Base-by-base conservation (phyloP, 2,888 invertebrate genomes). In the Clusia tigrina region DNA sequence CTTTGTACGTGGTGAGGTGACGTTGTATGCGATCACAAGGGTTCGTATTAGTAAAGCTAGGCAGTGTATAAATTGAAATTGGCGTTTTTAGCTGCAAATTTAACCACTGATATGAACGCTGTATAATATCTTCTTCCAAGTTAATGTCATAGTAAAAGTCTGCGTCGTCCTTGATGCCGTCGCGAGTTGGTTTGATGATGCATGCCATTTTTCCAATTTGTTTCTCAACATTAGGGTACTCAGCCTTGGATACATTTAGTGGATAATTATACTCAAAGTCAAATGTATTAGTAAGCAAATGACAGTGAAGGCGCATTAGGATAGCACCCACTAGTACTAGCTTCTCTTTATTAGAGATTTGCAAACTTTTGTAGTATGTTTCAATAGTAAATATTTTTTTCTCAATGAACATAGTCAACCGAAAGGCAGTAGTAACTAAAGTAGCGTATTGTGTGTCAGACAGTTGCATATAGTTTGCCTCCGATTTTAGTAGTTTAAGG, bases 261-360 rank as follows among this genome's bases (percentile, higher is more conserved):
- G 59, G 59, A 59, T 38, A 42, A 10, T 18, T 48, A 48, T 63
- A 65, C 65, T 71, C 69, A 59, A 71, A 71, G 58, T 71, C 71
- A 51, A 69, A 67, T 1, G 67, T 62, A 52, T 68, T 65, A 3
- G 54, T 46, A 9, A 71, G 18, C 17, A 68, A 24, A 51, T 68
- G 68, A 18, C 67, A 63, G 37, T 68, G 65, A 24, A 71, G 64
- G n/a, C 71, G 68, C 69, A 71, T 69, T 1, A 71, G 26, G 25
- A 71, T 60, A 9, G 66, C 54, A 26, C 71, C 71, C 42, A 71
- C 59, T 2, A 71, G 2, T 6, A 69, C 67, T 54, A 69, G 53
- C 61, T 67, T 69, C 56, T 71, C 67, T 23, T 66, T 68, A 58
- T 63, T 62, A 1, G 67, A 62, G 32, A 68, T 64, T 18, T 55